Conservation (phyloP, 2,113 vertebrate species). For the Entomyzon cyanotis region DNA sequence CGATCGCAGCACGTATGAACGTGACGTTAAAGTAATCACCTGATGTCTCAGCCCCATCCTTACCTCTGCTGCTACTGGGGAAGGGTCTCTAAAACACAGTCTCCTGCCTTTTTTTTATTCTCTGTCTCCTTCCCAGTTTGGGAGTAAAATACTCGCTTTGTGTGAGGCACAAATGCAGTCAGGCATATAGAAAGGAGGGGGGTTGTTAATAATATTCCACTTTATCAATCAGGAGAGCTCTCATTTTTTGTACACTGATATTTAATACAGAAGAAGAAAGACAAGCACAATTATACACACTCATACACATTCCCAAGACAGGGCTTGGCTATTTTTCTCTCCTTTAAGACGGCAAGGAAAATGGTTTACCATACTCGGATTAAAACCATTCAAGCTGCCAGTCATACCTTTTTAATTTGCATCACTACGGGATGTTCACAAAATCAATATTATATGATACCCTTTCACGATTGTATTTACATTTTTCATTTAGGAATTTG, state of each 20-base stretch:
- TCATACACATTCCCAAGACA: background rate
- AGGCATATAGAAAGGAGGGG: background rate
- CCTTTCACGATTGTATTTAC: background rate
- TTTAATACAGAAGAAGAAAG: background rate
- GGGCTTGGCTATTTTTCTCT: background rate
- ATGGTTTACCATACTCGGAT: background rate
- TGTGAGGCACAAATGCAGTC: background rate
- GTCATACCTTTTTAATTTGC: background rate
- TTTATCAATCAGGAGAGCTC: background rate
- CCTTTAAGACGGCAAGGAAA: background rate
- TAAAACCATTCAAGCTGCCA: background rate
- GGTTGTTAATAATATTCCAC: background rate
- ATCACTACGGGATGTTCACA: background rate
- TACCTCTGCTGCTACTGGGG: background rate
- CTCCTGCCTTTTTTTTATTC: background rate
- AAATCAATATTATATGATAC: background rate
- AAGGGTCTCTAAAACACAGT: background rate
- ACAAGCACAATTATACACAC: background rate
- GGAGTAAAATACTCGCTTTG: background rate
- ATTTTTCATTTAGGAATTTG: background rate
- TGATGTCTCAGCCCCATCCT: background rate
- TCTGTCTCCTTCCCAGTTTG: background rate
- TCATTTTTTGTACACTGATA: background rate
- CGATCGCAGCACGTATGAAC: background rate
- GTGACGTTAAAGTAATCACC: background rate